Evolutionary conservation across 2,888 invertebrate genomes (phyloP).

Genomic region (Drosophila rellima): DNA sequence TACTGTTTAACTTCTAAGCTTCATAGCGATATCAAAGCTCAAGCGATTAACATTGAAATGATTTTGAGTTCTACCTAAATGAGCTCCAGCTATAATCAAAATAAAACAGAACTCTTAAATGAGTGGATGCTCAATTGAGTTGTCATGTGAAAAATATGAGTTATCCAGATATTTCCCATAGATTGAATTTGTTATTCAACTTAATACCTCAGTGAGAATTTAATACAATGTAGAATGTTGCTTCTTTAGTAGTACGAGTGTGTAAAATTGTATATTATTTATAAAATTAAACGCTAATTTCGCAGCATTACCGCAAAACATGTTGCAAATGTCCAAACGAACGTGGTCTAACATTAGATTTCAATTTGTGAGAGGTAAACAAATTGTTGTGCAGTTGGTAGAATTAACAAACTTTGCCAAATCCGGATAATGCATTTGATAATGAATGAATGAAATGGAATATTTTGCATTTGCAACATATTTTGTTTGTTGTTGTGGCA

Average conservation of each 20-base stretch:
- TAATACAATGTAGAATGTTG: background rate
- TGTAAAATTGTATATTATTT: conserved; percentile 15
- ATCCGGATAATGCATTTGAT: conserved; percentile 37
- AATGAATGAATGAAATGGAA: conserved; percentile 21
- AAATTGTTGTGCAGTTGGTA: conserved; percentile 15
- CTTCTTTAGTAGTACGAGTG: background rate
- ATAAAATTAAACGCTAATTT: conserved; percentile 37
- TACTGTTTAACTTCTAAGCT: no score
- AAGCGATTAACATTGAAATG: no score
- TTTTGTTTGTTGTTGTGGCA: conserved; percentile 6
- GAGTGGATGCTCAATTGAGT: background rate
- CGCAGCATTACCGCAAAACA: conserved; percentile 43
- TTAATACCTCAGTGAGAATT: background rate
- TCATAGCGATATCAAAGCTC: no score
- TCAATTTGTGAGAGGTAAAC: conserved; percentile 51
- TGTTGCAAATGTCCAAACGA: conserved; percentile 20
- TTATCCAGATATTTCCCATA: background rate
- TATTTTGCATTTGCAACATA: conserved; percentile 1
- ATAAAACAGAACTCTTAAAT: background rate
- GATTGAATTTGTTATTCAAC: no score
- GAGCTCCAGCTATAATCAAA: no score
- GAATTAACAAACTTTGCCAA: conserved; percentile 44
- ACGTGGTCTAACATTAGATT: conserved; percentile 49
- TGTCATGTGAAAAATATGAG: background rate
- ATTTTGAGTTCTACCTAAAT: background rate